These are phyloP conservation scores for Drosophila prostipennis DNA, from an alignment of 2,888 invertebrate species.

Conservation along the genomic window DNA sequence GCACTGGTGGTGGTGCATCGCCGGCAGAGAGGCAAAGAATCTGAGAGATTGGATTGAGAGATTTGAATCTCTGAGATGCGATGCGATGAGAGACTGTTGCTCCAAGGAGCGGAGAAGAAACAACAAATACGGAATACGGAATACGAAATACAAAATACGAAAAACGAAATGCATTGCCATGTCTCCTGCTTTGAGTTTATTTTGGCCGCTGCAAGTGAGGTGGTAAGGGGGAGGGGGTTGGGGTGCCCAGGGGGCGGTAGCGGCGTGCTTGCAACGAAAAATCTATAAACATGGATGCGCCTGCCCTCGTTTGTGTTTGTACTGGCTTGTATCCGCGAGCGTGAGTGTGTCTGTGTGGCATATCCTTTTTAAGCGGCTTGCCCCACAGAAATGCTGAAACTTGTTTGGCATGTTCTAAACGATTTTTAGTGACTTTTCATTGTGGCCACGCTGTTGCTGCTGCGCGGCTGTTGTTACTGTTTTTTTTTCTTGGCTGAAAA, in stretches of 20 bases:
- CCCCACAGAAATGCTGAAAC: conserved; percentile 64
- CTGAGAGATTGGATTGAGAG: conserved; percentile 48
- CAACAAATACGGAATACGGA: conserved; percentile 28
- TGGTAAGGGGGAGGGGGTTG: not conserved
- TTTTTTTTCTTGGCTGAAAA: conserved; percentile 40
- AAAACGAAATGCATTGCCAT: conserved; percentile 38
- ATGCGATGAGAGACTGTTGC: conserved; percentile 59
- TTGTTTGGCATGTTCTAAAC: conserved; percentile 77
- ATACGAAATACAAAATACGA: conserved; percentile 25
- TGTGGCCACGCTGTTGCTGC: conserved; percentile 32
- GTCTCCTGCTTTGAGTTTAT: conserved; percentile 71
- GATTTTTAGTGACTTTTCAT: conserved; percentile 53
- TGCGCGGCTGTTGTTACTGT: conserved; percentile 23
- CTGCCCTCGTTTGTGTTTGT: conserved; percentile 47
- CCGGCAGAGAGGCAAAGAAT: conserved; percentile 22
- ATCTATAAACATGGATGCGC: conserved; percentile 51
- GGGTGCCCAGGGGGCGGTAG: not conserved
- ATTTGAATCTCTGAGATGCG: not conserved
- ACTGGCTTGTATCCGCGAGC: conserved; percentile 4
- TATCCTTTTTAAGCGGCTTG: conserved; percentile 69
- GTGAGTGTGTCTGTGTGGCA: conserved; percentile 27
- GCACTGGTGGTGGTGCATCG: conserved; percentile 28
- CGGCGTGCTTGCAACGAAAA: conserved; percentile 36
- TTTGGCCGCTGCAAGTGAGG: conserved; percentile 52
- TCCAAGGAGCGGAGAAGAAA: conserved; percentile 29